phyloP scores from a whole-genome alignment of 2,888 invertebrate genomes.

The Pachycephus smyrnensis region DNA sequence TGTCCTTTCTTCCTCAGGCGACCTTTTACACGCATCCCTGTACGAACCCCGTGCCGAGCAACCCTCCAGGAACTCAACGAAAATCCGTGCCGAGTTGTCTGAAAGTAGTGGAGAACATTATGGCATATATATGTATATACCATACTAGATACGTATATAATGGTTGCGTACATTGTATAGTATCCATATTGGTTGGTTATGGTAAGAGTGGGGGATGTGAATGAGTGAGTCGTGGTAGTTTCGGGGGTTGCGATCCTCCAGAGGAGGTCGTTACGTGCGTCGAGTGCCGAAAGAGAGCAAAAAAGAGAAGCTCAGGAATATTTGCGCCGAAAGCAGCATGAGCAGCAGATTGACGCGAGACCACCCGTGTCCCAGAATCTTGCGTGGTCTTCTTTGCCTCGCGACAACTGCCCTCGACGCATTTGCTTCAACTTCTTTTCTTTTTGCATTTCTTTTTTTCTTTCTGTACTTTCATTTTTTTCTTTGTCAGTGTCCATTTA shows the following conservation, averaged over 20 bases:
- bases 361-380: slow-evolving; percentile 56
- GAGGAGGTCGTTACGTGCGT: slow-evolving; percentile 42
- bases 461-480: neutral
- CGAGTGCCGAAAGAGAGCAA: slow-evolving; percentile 43
- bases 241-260: neutral
- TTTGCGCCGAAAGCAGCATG: slow-evolving; percentile 62
- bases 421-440: neutral
- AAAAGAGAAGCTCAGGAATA: slow-evolving; percentile 51
- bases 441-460: neutral
- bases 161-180: neutral
- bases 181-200: neutral
- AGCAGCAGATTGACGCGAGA: slow-evolving; percentile 62
- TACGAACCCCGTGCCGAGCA: slow-evolving; percentile 16
- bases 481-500: neutral
- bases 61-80: neutral
- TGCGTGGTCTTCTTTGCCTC: slow-evolving; percentile 38
- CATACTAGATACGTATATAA: neutral
- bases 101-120: neutral
- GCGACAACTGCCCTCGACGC: slow-evolving; percentile 34
- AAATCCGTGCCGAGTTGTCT: neutral
- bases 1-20: slow-evolving; percentile 44
- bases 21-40: slow-evolving; percentile 39
- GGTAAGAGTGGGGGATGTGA: neutral
- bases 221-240: neutral
- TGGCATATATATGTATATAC: neutral